Evolutionary conservation across 2,113 vertebrate genomes (phyloP), one percentile per base, ranked within the genome.

Genomic region (Callopanchax toddi): DNA sequence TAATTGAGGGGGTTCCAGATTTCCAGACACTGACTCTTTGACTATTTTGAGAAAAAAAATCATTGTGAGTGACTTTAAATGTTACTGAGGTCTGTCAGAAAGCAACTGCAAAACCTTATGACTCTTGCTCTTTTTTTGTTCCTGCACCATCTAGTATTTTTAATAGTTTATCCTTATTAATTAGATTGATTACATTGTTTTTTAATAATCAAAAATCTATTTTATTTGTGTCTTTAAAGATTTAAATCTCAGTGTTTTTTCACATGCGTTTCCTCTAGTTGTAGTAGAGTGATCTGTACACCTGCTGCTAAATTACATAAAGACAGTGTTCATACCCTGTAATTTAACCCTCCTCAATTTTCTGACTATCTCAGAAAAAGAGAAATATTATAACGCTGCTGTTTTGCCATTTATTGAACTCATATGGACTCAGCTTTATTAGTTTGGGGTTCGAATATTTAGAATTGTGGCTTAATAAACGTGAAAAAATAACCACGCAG

Each of bases 191-290:
- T n/a, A n/a, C n/a, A n/a, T n/a, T n/a, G n/a, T n/a, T n/a, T n/a
- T n/a, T n/a, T n/a, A n/a, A n/a, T n/a, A n/a, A n/a, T n/a, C n/a
- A 25, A 18, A 22, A 18, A 39, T 21, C 43, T 39, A n/a, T 12
- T 48, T 36, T 5, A n/a, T 59, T 22, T 49, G 23, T 21, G 21
- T 29, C 3, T 60, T 34, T 46, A 9, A 53, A 60, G 45, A 10
- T 43, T 59, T 20, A 44, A 0, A 34, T 60, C 39, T 43, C 59
- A 2, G 11, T n/a, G n/a, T 39, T 37, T 40, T 13, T 66, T 17
- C 17, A 25, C 25, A 37, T 76, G 15, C 25, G 57, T 54, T 66
- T 65, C 15, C 60, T 74, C 21, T 59, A 2, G 44, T 59, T 59
- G 40, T 37, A 51, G 12, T 49, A 49, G 5, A 43, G 9, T 53